Percentiles rank a stretch among this genome's conserved stretches.
These are phyloP conservation scores for Drosophila nigricruria DNA, from an alignment of 2,888 invertebrate species.

Conservation along the genomic window DNA sequence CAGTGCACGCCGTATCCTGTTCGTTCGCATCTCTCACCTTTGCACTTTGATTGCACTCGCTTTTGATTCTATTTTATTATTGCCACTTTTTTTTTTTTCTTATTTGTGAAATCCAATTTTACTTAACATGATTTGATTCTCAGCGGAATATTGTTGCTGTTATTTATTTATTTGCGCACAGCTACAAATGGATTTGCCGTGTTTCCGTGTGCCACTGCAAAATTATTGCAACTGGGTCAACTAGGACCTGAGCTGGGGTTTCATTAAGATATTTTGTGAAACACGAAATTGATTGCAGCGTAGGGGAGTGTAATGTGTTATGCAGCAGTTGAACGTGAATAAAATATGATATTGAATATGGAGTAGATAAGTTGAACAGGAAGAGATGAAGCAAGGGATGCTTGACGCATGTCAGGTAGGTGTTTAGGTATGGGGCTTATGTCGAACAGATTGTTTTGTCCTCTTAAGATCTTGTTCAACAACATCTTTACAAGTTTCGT, in stretches of 20 bases:
- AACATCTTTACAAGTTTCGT: too few species aligned
- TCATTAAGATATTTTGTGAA: neutral
- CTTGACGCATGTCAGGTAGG: too few species aligned
- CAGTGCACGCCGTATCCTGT: neutral
- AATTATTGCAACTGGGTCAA: conserved; percentile 8
- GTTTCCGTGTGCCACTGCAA: conserved; percentile 4
- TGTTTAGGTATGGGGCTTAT: too few species aligned
- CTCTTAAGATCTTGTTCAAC: too few species aligned
- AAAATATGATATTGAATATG: neutral
- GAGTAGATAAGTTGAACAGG: neutral
- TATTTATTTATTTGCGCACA: neutral
- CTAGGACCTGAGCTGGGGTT: neutral
- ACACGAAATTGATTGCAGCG: conserved; percentile 7
- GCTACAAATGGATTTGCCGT: conserved; percentile 15
- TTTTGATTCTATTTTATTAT: conserved; percentile 13
- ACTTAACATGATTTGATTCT: conserved; percentile 18
- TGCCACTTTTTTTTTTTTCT: neutral
- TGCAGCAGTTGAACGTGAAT: neutral
- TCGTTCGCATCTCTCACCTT: neutral
- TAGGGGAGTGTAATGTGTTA: neutral
- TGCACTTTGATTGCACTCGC: conserved; percentile 6
- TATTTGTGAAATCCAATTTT: conserved; percentile 35
- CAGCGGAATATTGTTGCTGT: conserved; percentile 5
- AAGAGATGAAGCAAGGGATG: too few species aligned
- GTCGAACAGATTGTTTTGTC: too few species aligned